Evolutionary conservation across 2,797 vertebrate genomes (phyloP), one percentile per base, ranked within the genome.

Genomic region (Setipinna tenuifilis): DNA sequence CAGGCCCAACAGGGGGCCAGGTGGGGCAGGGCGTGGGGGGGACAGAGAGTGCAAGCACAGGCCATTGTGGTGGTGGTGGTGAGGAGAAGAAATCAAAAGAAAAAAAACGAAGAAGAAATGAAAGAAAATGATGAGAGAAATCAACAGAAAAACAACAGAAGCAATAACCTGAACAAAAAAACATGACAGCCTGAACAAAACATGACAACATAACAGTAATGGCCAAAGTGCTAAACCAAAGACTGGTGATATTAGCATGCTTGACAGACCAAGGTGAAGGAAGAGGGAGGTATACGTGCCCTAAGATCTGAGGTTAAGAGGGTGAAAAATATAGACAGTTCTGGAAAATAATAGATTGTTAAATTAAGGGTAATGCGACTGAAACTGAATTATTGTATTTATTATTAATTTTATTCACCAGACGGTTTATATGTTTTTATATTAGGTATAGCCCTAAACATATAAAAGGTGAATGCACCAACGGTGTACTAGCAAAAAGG

Each of bases 1-100:
- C 87, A 91, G 57, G 82, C 23, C 25, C 35, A 83, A 44, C 28
- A 95, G 88, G 93, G 90, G 95, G 95, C 92, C 94, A 94, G 87
- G 95, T 95, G 50, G 6, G 48, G 44, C n/a, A 59, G 78, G 12
- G 23, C 54, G 16, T 12, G 90, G 11, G 85, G 84, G 88, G 85
- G 28, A 68, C 25, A 61, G 12, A 61, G 78, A 88, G 83, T 0
- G 46, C 81, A 71, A 59, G 16, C 59, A 41, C 14, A 90, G 82
- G 85, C 54, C 12, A 83, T 78, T 25, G n/a, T 41, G 35, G 35
- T 41, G 35, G 35, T 41, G 5, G 35, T 41, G 84, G 44, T 17
- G 46, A 9, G 31, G 41, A 68, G 25, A 50, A 61, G 16, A 81
- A 16, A 46, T 23, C 21, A 58, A 10, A n/a, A n/a, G 59, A 10